Evolutionary conservation across 2,888 invertebrate genomes (phyloP), one percentile per base, ranked within the genome.

Genomic region (Eupithecia vulgata): DNA sequence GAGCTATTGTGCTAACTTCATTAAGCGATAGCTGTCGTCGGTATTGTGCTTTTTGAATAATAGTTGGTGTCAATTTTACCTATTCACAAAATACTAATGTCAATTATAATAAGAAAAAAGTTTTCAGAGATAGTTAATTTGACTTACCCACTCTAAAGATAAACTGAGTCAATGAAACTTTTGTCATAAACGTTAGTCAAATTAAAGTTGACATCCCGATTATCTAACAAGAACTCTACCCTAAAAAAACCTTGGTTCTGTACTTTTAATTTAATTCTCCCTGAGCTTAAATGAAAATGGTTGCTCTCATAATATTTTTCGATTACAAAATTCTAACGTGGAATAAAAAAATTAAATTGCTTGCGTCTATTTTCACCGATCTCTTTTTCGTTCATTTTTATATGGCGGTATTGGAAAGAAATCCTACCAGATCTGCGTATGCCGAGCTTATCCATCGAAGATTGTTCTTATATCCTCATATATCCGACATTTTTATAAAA

Each of bases 401-500:
- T 81, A 83, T 3, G 70, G 34, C 30, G 62, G 48, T 80, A 82
- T 84, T 81, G 81, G 80, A 81, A 83, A 76, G 80, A 85, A 85
- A 83, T 83, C 82, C 78, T 81, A 83, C 84, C 83, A 81, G 82
- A 81, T 81, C 82, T 85, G 84, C 85, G 85, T 89, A 85, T 87
- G 86, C 81, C 76, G 79, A 81, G 88, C 85, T 92, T 91, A 92
- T 89, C 91, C 91, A 82, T 83, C 88, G 91, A 93, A 94, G 94
- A 94, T 94, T 93, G 93, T 91, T 89, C 90, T 79, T 87, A 90
- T 90, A 94, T 92, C 91, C 89, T 79, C 87, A 91, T 90, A 91
- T 90, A 93, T 92, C 91, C 89, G 85, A 88, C 90, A 93, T 92
- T 94, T 94, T 94, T 94, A 94, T 92, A 94, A 94, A 94, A 93